Base-by-base conservation (phyloP, 2,113 vertebrate genomes). In the Mobula hypostoma region DNA sequence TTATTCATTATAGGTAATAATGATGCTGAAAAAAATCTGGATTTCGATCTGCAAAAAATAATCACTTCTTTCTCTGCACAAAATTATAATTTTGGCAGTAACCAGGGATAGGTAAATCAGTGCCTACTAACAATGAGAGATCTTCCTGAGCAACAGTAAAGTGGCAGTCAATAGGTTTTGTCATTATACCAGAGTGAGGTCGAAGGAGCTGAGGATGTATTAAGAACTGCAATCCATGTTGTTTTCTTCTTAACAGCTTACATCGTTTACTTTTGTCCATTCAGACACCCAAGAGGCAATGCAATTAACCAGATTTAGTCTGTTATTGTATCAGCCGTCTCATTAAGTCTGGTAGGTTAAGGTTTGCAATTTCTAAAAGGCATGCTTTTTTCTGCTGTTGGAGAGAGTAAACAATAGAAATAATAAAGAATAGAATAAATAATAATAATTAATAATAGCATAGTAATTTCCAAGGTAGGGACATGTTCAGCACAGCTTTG, bases 91-190 rank as follows among this genome's bases (percentile, higher is more conserved):
- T 11, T 61, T 48, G 19, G 17, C 56, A 61, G 29, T 5, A n/a
- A 56, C 40, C 80, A 82, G 24, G 2, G 56, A 19, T 21, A 58
- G 61, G 61, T 90, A 66, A 19, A 90, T 68, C 29, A 90, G 61
- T 36, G 29, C 12, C 29, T 66, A 17, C 29, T 88, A 66, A 88
- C 15, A 88, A 32, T 32, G 61, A 19, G 29, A 27, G n/a, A 32
- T 17, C 32, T 66, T 1, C 66, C 19, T 32, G n/a, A 90, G 8
- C 61, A 32, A 7, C 85, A 24, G 61, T 1, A 29, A 87, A 87
- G 83, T 87, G 83, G 29, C 83, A 87, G 56, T 87, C 56, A 63
- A 87, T 27, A 87, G 29, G 83, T 87, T 61, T 87, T 61, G 83
- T 14, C 56, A 21, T 61, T 24, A 61, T 12, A 87, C 58, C 48